These are phyloP conservation scores for Muscina levida DNA, from an alignment of 2,888 invertebrate genomes.

Conservation along the genomic window DNA sequence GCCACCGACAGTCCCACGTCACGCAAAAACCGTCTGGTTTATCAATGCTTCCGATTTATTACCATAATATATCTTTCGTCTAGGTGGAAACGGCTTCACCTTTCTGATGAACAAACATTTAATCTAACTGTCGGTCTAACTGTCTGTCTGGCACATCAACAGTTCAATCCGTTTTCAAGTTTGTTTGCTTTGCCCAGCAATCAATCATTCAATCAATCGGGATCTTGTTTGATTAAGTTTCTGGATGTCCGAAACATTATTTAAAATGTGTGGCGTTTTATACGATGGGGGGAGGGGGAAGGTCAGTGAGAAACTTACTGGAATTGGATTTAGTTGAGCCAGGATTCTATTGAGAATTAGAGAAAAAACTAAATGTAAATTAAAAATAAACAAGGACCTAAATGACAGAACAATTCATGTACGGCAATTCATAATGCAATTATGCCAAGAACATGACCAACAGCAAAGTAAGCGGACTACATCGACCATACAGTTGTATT, in stretches of 20 bases:
- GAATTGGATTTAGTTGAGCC: not conserved
- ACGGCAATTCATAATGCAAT: not conserved
- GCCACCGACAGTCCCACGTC: too few species aligned
- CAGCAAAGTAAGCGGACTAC: too few species aligned
- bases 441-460: too few species aligned
- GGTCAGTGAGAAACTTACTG: not conserved
- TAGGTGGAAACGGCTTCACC: too few species aligned
- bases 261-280: too few species aligned
- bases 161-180: not conserved
- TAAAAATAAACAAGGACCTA: not conserved
- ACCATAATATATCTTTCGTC: too few species aligned
- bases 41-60: too few species aligned
- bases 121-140: not conserved
- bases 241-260: not conserved
- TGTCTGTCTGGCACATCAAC: not conserved
- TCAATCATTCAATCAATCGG: constrained; percentile 43
- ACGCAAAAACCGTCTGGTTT: too few species aligned
- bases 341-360: not conserved
- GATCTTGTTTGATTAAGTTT: constrained; percentile 48
- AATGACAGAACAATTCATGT: not conserved
- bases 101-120: too few species aligned
- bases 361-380: not conserved
- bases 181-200: constrained; percentile 26
- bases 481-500: too few species aligned
- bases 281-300: not conserved